Conservation (phyloP, 2,797 vertebrate species). For the Craterocephalus amniculus region DNA sequence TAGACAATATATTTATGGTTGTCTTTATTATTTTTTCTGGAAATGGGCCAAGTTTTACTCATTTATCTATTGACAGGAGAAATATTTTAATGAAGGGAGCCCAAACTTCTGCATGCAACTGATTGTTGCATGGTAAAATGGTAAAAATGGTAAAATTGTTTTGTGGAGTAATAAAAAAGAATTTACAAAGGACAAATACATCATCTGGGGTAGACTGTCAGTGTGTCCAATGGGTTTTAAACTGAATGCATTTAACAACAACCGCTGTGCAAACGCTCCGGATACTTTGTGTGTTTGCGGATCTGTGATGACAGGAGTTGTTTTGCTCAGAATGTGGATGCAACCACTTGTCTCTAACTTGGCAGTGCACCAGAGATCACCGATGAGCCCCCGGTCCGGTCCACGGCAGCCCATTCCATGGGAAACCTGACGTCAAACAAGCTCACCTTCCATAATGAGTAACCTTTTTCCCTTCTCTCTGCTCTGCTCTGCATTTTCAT, state of each 20-base stretch:
- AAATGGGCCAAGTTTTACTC: no score
- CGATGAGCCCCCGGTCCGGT: slow-evolving; percentile 39
- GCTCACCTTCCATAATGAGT: slow-evolving; percentile 61
- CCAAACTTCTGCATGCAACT: neutral
- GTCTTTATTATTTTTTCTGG: no score
- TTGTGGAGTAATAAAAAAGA: neutral
- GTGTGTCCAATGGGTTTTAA: neutral
- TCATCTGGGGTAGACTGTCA: neutral
- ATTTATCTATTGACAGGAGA: no score
- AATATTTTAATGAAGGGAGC: no score
- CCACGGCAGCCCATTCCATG: slow-evolving; percentile 47
- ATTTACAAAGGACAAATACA: no score
- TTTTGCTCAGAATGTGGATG: slow-evolving; percentile 15
- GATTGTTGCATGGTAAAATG: no score
- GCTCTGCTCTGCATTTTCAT: slow-evolving; percentile 73
- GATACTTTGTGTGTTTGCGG: neutral
- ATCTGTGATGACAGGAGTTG: neutral
- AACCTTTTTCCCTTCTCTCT: slow-evolving; percentile 60
- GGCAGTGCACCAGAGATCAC: slow-evolving; percentile 42
- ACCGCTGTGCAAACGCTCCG: neutral
- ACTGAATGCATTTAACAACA: neutral
- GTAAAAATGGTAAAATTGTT: neutral
- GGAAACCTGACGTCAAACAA: slow-evolving; percentile 75
- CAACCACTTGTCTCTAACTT: slow-evolving; percentile 26
- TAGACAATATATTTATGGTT: no score